phyloP scores from a whole-genome alignment of 64 coral and sea anemone genomes.

The Montipora foliosa region DNA sequence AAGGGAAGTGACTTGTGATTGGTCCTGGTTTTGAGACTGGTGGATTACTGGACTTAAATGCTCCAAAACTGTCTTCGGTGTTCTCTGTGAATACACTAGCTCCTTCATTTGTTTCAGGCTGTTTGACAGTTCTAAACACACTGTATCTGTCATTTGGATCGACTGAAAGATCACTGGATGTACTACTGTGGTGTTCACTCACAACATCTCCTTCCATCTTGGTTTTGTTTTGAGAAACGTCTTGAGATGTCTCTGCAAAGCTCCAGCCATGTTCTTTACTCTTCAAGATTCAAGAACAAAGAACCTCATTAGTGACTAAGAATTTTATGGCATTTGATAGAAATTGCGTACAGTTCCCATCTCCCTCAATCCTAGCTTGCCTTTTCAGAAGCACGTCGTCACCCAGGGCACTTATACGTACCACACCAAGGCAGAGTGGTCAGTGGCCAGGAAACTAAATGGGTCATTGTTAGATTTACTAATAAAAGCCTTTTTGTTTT shows the following conservation, averaged over 20 bases:
- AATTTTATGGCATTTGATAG: no score
- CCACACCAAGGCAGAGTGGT: no score
- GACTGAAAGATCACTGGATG: conserved; percentile 32
- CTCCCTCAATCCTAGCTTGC: no score
- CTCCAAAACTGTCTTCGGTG: conserved; percentile 3
- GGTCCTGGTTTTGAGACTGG: not conserved
- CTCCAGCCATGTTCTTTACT: conserved; percentile 74
- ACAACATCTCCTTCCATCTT: not conserved
- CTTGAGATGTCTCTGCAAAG: conserved; percentile 59
- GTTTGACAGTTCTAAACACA: conserved; percentile 31
- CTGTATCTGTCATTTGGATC: conserved; percentile 82
- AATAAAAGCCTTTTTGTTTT: no score
- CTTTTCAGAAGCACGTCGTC: no score
- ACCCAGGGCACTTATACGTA: no score
- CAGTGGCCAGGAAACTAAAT: no score
- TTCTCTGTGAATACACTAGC: not conserved
- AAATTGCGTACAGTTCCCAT: no score
- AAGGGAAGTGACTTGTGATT: not conserved
- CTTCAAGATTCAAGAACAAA: conserved; percentile 26
- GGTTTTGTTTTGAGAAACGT: conserved; percentile 11
- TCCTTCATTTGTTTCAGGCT: not conserved
- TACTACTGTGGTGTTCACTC: conserved; percentile 10
- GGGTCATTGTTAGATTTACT: no score
- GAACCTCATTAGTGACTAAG: no score
- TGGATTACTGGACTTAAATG: not conserved